A percentile compares a stretch with the other conserved stretches of the same genome.
Evolutionary conservation across 2,113 vertebrate genomes (phyloP).

Genomic region (Callocephalon fimbriatum): DNA sequence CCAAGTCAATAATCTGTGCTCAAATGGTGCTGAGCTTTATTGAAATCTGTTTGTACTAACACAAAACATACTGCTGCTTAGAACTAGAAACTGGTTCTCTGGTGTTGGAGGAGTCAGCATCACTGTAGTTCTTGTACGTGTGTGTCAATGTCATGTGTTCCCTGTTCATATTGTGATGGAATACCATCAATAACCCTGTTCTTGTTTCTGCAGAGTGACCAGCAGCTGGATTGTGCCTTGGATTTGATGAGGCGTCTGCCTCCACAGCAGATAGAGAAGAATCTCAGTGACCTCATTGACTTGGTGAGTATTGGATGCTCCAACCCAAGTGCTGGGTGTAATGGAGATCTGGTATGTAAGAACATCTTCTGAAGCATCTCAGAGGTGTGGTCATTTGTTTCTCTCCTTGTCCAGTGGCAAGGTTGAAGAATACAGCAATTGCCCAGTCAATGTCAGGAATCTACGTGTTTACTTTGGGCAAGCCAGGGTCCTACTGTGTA

Average conservation of each 20-base stretch:
- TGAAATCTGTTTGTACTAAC: background rate
- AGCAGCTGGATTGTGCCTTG: slow-evolving; percentile 99
- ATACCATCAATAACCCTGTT: background rate
- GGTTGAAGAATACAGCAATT: background rate
- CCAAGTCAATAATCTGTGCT: accelerated
- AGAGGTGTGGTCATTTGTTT: background rate
- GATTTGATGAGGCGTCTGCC: slow-evolving; percentile 99
- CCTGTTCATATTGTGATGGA: background rate
- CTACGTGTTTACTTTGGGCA: accelerated
- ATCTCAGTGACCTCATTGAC: slow-evolving; percentile 99
- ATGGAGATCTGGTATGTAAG: background rate
- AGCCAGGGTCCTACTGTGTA: background rate
- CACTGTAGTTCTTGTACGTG: accelerated
- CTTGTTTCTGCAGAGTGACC: slow-evolving; percentile 86
- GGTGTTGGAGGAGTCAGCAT: accelerated
- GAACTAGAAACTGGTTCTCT: background rate
- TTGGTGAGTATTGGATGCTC: slow-evolving; percentile 81
- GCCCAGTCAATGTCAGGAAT: background rate
- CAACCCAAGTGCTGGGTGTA: background rate
- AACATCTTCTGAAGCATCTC: background rate
- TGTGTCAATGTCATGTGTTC: background rate
- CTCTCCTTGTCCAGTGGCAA: background rate
- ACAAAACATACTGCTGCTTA: background rate
- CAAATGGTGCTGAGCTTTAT: background rate
- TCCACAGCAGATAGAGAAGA: slow-evolving; percentile 99